A percentile compares a stretch with the other conserved stretches of the same genome.
These are phyloP conservation scores for Felis chaus DNA, from an alignment of 2,113 vertebrate genomes.

Conservation along the genomic window DNA sequence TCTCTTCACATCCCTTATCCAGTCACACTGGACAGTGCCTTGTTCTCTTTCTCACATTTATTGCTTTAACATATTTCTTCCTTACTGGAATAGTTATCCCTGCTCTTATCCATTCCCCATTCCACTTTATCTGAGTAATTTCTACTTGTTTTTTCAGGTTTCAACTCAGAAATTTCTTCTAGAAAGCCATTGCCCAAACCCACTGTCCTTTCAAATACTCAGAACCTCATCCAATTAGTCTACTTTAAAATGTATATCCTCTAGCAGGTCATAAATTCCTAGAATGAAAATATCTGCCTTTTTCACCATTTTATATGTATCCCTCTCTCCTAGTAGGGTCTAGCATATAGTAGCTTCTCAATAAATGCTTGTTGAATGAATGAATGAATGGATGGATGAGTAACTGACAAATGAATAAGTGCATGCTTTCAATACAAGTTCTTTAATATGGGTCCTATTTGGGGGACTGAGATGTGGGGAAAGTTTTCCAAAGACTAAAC, in stretches of 20 bases:
- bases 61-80: neutral
- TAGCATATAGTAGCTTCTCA: neutral
- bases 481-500: slow-evolving; percentile 75
- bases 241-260: neutral
- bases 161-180: neutral
- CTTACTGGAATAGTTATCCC: neutral
- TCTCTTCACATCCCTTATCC: neutral
- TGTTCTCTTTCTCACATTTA: neutral
- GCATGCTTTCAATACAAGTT: neutral
- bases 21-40: neutral
- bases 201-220: neutral
- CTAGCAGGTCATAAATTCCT: neutral
- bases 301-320: neutral
- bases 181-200: neutral
- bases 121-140: neutral
- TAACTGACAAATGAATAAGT: neutral
- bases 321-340: neutral
- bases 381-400: neutral
- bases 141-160: neutral
- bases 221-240: neutral
- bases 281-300: neutral
- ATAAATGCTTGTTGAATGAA: neutral
- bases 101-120: neutral
- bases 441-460: neutral
- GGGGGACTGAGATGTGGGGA: neutral